phyloP scores from a whole-genome alignment of 92 coral and sea anemone species.

The Parazoanthus swiftii region DNA sequence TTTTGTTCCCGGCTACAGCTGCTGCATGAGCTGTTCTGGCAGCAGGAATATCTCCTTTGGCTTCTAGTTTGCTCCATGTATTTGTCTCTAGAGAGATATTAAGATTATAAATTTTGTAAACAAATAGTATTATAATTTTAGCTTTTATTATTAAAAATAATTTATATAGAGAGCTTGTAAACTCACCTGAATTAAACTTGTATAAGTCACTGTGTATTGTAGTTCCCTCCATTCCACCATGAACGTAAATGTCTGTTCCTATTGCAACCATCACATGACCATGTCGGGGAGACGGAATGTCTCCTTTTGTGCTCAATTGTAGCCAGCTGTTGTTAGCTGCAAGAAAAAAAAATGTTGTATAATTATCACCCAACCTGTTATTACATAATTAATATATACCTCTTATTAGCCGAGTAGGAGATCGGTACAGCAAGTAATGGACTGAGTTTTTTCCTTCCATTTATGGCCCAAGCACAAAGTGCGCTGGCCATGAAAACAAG shows the following conservation, averaged over 20 bases:
- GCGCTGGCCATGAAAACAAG: too few species aligned
- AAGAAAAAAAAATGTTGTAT: not conserved
- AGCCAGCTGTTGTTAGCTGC: slow-evolving; percentile 74
- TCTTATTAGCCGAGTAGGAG: too few species aligned
- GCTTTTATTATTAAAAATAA: too few species aligned
- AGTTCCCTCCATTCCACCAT: slow-evolving; percentile 99
- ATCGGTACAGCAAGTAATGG: too few species aligned
- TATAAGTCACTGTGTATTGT: slow-evolving; percentile 75
- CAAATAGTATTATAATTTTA: too few species aligned
- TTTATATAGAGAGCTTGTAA: too few species aligned
- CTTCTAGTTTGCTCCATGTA: slow-evolving; percentile 70
- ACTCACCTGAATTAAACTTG: slow-evolving; percentile 73
- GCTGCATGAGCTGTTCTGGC: slow-evolving; percentile 95
- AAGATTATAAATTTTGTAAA: too few species aligned
- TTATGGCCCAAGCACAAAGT: too few species aligned
- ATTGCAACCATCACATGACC: slow-evolving; percentile 94
- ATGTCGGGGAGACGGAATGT: slow-evolving; percentile 74
- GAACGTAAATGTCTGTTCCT: slow-evolving; percentile 78
- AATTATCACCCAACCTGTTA: too few species aligned
- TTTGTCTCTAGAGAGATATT: slow-evolving; percentile 43
- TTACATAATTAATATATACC: too few species aligned
- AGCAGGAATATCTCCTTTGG: slow-evolving; percentile 70
- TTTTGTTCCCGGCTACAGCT: slow-evolving; percentile 55
- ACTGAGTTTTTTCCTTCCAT: too few species aligned
- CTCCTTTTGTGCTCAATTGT: slow-evolving; percentile 69